Percentiles rank a stretch among this genome's conserved stretches.
These are phyloP conservation scores for Chironomus striatipennis DNA, from an alignment of 1,140 invertebrate genomes.

Conservation along the genomic window DNA sequence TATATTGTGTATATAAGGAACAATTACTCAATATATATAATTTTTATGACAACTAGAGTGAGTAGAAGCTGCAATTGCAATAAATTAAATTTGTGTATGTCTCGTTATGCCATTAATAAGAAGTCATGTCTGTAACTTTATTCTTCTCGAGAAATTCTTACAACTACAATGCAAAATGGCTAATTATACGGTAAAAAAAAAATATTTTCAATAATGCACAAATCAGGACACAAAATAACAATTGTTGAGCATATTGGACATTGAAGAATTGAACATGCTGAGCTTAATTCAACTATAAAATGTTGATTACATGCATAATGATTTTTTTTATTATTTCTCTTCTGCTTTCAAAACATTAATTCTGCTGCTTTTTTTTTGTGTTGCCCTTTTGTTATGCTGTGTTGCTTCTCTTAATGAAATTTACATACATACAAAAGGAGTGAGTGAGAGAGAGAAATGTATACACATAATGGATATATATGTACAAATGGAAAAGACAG, in stretches of 20 bases:
- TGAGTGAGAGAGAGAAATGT: neutral
- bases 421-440: conserved; percentile 7
- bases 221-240: too few relatives aligned
- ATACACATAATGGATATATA: too few relatives aligned
- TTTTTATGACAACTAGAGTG: conserved; percentile 4
- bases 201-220: too few relatives aligned
- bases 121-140: neutral
- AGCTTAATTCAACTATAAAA: too few relatives aligned
- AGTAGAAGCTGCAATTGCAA: conserved; percentile 10
- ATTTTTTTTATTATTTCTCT: too few relatives aligned
- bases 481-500: too few relatives aligned
- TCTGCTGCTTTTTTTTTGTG: neutral
- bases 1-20: neutral
- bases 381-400: conserved; percentile 12
- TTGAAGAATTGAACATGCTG: too few relatives aligned
- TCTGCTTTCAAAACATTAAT: neutral
- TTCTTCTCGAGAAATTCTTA: too few relatives aligned
- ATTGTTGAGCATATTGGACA: too few relatives aligned
- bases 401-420: conserved; percentile 9
- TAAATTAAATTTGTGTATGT: conserved; percentile 20
- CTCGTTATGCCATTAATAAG: conserved; percentile 9
- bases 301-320: neutral
- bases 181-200: too few relatives aligned
- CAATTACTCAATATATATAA: conserved; percentile 19
- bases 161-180: too few relatives aligned